Evolutionary conservation across 2,888 invertebrate species (phyloP).

Genomic region (Vanessa cardui): DNA sequence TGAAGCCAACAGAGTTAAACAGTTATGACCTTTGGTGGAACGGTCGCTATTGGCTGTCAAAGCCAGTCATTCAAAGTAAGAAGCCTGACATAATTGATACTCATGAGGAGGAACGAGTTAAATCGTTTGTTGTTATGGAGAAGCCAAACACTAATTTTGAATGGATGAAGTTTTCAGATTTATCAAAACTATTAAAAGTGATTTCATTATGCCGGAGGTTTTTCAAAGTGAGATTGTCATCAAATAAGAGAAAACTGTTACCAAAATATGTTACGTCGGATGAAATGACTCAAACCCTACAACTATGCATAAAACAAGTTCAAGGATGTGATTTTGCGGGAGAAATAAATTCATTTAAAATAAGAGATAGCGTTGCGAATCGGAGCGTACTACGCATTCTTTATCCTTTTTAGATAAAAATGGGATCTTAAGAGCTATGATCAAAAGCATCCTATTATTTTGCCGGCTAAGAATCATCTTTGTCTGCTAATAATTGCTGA

Average conservation of each 20-base stretch:
- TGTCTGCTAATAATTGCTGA: too few relatives aligned
- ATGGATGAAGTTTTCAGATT: conserved; percentile 11
- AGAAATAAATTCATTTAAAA: not conserved
- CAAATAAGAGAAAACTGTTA: not conserved
- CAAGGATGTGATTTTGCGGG: conserved; percentile 5
- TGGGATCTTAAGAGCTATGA: too few relatives aligned
- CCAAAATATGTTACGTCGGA: not conserved
- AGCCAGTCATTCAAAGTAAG: not conserved
- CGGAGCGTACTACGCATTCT: too few relatives aligned
- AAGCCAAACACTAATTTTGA: not conserved
- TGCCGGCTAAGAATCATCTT: too few relatives aligned
- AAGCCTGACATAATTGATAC: not conserved
- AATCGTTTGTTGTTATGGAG: not conserved
- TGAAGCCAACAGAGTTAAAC: conserved; percentile 18
- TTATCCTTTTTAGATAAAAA: too few relatives aligned
- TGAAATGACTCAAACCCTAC: not conserved
- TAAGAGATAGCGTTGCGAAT: too few relatives aligned
- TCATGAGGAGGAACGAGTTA: not conserved
- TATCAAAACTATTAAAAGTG: conserved; percentile 8
- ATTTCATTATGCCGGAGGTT: conserved; percentile 13
- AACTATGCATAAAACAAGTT: conserved; percentile 4
- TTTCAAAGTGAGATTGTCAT: not conserved
- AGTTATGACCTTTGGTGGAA: conserved; percentile 9
- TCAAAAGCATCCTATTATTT: too few relatives aligned
- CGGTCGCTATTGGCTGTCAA: conserved; percentile 15